phyloP scores from a whole-genome alignment of 2,888 invertebrate genomes.

The Lycia hirtaria region DNA sequence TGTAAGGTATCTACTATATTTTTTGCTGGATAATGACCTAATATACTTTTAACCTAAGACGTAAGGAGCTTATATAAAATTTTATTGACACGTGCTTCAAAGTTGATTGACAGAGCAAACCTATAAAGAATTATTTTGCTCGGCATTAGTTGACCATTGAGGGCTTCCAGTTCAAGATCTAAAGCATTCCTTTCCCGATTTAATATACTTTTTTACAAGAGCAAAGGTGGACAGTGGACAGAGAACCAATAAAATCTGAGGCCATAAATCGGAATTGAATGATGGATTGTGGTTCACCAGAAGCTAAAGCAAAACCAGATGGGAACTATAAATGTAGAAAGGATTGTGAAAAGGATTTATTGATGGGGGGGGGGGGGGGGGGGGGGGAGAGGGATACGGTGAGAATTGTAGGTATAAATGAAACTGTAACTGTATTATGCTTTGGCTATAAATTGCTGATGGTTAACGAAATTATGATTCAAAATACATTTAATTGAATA shows the following conservation, averaged over 20 bases:
- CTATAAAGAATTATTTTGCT: no score
- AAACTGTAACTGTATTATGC: no score
- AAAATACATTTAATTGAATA: no score
- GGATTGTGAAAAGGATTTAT: neutral
- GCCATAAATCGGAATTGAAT: conserved; percentile 21
- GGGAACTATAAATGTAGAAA: neutral
- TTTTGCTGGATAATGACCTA: no score
- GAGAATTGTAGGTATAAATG: no score
- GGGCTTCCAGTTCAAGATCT: neutral
- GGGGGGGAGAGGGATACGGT: neutral
- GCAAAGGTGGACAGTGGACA: conserved; percentile 11
- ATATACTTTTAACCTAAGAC: no score
- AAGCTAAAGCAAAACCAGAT: neutral
- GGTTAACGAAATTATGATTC: no score
- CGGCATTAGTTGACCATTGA: neutral
- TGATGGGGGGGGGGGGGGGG: neutral
- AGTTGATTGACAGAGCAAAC: no score
- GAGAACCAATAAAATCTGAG: conserved; percentile 15
- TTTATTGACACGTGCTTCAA: no score
- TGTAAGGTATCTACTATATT: no score
- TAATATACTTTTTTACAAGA: conserved; percentile 21
- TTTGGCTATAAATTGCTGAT: no score
- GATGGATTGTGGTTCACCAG: conserved; percentile 24
- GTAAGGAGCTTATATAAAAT: no score
- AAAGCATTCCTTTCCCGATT: conserved; percentile 18